Evolutionary conservation across 2,888 invertebrate genomes (phyloP).

Genomic region (Stenchaetothrips biformis): DNA sequence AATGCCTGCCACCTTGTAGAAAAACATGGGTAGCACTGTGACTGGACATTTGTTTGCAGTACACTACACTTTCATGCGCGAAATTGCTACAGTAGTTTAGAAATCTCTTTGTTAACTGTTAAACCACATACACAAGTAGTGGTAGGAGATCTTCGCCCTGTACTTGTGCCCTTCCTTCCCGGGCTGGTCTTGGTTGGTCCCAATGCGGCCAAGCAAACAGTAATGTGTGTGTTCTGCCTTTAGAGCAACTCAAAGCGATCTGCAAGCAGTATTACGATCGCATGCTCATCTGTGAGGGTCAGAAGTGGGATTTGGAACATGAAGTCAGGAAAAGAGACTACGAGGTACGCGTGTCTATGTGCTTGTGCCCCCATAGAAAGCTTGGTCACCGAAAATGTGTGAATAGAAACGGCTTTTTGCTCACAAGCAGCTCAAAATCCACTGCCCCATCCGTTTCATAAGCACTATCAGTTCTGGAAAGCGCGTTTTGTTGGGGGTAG

Average conservation of each 20-base stretch:
- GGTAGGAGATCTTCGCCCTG: background rate
- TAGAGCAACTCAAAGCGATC: slow-evolving; percentile 49
- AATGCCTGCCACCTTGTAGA: too few species aligned
- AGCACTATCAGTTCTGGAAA: too few species aligned
- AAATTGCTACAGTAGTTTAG: slow-evolving; percentile 30
- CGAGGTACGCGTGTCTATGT: slow-evolving; percentile 65
- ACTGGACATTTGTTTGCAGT: too few species aligned
- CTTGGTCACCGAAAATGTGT: background rate
- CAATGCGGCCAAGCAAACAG: background rate
- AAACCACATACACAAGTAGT: too few species aligned
- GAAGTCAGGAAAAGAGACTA: slow-evolving; percentile 99
- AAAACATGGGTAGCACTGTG: too few species aligned
- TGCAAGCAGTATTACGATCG: slow-evolving; percentile 94
- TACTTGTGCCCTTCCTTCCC: background rate
- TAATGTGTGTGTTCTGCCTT: slow-evolving; percentile 27
- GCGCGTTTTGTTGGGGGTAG: slow-evolving; percentile 2
- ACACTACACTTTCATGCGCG: too few species aligned
- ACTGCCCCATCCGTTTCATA: background rate
- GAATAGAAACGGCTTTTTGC: slow-evolving; percentile 13
- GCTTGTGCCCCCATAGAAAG: slow-evolving; percentile 28
- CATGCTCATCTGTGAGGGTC: slow-evolving; percentile 96
- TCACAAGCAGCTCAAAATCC: background rate
- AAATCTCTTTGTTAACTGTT: background rate
- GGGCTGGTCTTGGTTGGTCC: slow-evolving; percentile 18
- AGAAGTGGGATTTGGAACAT: slow-evolving; percentile 99